A percentile compares a stretch with the other conserved stretches of the same genome.
Evolutionary conservation across 2,797 vertebrate genomes (phyloP).

Genomic region (Pagetopsis macropterus): DNA sequence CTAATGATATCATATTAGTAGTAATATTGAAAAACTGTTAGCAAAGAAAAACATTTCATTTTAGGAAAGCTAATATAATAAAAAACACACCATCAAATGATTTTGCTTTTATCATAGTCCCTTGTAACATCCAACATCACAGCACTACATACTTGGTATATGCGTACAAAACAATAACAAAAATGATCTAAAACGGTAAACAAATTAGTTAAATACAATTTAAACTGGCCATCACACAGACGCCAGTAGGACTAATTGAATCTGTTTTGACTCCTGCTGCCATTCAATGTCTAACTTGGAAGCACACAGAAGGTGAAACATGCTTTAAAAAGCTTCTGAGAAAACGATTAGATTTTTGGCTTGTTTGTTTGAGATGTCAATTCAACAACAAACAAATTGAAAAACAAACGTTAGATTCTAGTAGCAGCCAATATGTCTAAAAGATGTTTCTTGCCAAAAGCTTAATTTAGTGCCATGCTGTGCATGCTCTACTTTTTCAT

Average conservation of each 20-base stretch:
- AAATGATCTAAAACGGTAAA: too few species aligned
- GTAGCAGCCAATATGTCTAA: background rate
- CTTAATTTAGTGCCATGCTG: background rate
- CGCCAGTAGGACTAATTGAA: slow-evolving; percentile 1
- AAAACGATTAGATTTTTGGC: background rate
- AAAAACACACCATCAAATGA: too few species aligned
- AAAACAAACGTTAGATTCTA: slow-evolving; percentile 3
- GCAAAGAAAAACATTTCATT: too few species aligned
- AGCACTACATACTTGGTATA: too few species aligned
- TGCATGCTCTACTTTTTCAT: background rate
- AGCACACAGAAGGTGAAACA: slow-evolving; percentile 4
- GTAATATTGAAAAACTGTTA: too few species aligned
- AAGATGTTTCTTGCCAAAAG: background rate
- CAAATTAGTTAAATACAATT: too few species aligned
- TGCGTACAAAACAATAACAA: too few species aligned
- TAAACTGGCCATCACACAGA: background rate
- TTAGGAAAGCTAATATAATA: too few species aligned
- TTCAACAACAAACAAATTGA: background rate
- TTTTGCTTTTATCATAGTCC: too few species aligned
- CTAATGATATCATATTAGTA: too few species aligned
- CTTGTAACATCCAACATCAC: too few species aligned
- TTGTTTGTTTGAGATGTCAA: background rate
- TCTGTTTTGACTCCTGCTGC: slow-evolving; percentile 14
- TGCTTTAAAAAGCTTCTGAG: slow-evolving; percentile 12
- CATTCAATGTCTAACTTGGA: slow-evolving; percentile 20